Base-by-base conservation (phyloP, 2,888 invertebrate genomes). In the Exephanes ischioxanthus region DNA sequence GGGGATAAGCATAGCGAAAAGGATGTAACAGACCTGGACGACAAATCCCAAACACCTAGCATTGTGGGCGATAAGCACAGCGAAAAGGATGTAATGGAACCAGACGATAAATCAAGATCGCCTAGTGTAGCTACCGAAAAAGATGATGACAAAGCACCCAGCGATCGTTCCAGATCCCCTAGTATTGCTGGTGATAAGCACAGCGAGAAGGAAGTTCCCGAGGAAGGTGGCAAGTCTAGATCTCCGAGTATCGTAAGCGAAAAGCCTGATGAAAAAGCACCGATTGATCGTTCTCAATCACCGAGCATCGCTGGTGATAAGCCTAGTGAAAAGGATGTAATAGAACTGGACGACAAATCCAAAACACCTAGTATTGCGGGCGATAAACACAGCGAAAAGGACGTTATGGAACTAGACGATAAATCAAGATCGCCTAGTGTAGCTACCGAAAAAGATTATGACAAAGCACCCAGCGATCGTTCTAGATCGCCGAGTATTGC, bases 401-500 rank as follows among this genome's bases (percentile, higher is more conserved):
- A 41, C 11, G 41, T 41, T 9, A 2, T 41, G 11, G 9, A 41
- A 41, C 41, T 41, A 41, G 41, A 41, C 41, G 41, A 41, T 9
- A 41, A 9, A 41, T 41, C 41, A 41, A 41, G 41, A 41, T 78
- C 88, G 7, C 79, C 83, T 1, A 85, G 83, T n/a, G 7, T 79
- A 26, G 30, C 67, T 30, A 53, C 30, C 68, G 85, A 86, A 70
- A 76, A 84, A 45, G 26, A 58, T 51, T 63, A 73, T 22, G 68
- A 87, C 84, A 80, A 58, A n/a, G 68, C 66, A 14, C 6, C 11
- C 9, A 72, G 7, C 6, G 77, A 77, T 3, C 71, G 53, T 30
- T 90, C 90, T 3, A 87, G 86, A 77, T 89, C 89, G 0, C 86
- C 87, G 16, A 90, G 89, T 68, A 81, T 87, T 9, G 80, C 84